Percentiles rank a stretch among this genome's conserved stretches.
phyloP scores from a whole-genome alignment of 2,113 vertebrate genomes.

The Agapornis roseicollis region DNA sequence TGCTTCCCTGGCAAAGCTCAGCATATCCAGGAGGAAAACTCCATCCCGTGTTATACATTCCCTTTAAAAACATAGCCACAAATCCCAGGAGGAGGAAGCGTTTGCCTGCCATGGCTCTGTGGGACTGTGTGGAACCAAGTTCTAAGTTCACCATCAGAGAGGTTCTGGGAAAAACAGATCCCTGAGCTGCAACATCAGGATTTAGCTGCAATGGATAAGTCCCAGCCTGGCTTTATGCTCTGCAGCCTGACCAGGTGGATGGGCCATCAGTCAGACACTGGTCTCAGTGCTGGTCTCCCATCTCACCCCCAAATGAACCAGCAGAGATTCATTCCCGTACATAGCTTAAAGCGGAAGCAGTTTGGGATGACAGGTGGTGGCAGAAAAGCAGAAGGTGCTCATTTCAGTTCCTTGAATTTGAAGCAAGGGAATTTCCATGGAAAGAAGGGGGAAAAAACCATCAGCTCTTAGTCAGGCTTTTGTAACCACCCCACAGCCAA shows the following conservation, averaged over 20 bases:
- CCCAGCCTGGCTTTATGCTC: neutral
- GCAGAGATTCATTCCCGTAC: neutral
- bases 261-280: rapidly evolving
- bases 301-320: neutral
- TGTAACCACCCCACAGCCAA: neutral
- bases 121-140: neutral
- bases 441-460: neutral
- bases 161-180: neutral
- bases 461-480: neutral
- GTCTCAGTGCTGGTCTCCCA: neutral
- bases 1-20: neutral
- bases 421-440: neutral
- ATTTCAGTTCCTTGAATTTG: neutral
- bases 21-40: neutral
- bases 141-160: neutral
- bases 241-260: neutral
- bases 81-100: neutral
- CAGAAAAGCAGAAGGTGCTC: neutral
- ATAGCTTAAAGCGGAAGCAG: neutral
- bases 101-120: neutral
- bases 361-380: neutral
- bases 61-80: neutral
- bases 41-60: neutral
- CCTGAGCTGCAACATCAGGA: neutral
- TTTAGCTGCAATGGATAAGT: neutral